phyloP scores from a whole-genome alignment of 2,797 vertebrate species.

The Lepus townsendii region DNA sequence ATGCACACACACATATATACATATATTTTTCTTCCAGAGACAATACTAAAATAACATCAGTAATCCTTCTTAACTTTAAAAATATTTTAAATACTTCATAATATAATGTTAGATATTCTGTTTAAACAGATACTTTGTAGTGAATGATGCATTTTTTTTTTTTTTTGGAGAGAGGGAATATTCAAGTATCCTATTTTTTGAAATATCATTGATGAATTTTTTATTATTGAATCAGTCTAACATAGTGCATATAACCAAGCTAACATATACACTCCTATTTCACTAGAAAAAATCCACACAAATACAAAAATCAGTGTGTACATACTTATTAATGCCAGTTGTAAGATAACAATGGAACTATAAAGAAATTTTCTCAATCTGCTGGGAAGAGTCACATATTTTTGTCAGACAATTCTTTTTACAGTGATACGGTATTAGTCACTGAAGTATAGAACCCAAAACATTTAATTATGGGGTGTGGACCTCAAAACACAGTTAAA shows the following conservation, averaged over 20 bases:
- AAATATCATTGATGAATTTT: background rate
- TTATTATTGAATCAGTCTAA: background rate
- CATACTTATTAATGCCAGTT: background rate
- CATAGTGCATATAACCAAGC: background rate
- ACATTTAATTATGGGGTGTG: too few species aligned
- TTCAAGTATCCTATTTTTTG: background rate
- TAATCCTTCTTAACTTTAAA: slow-evolving; percentile 15
- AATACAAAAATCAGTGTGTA: background rate
- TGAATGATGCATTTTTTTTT: background rate
- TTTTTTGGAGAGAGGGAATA: background rate
- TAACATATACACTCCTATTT: background rate
- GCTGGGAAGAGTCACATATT: background rate
- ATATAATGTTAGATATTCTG: background rate
- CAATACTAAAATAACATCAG: background rate
- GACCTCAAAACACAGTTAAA: background rate
- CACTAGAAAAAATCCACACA: background rate
- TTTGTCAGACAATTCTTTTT: background rate
- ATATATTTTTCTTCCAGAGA: slow-evolving; percentile 34
- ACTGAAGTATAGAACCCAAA: background rate
- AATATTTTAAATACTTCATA: slow-evolving; percentile 19
- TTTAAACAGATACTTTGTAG: background rate
- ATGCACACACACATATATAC: slow-evolving; percentile 53
- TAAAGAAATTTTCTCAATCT: background rate
- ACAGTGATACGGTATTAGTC: background rate
- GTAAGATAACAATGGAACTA: background rate